Evolutionary conservation across 2,888 invertebrate genomes (phyloP), one percentile per base, ranked within the genome.

Genomic region (Sesia apiformis): DNA sequence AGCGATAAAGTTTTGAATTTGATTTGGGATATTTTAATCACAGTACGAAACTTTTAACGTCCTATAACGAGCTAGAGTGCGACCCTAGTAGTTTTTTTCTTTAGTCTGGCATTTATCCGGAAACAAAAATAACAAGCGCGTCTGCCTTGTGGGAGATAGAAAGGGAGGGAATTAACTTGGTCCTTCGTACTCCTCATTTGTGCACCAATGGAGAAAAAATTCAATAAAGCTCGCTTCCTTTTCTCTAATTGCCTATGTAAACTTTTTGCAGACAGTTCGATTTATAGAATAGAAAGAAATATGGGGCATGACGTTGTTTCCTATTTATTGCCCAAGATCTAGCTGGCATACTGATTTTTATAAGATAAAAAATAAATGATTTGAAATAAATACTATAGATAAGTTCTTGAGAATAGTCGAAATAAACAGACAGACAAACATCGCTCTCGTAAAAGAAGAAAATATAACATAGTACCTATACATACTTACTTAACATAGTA

Each of bases 131-230:
- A 49, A 49, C 6, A 23, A 49, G n/a, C 49, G 42, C 42, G 68
- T 66, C 64, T 68, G 74, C 72, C 71, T 72, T 64, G 69, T 71
- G 67, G 65, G 63, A 69, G 79, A 63, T 69, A 70, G 84, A 85
- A 70, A 83, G 84, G 81, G 87, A 85, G 65, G 63, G 78, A 73
- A 72, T 67, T 69, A 69, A 72, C 72, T 81, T 78, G 78, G 81
- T 78, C 23, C 23, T 23, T 23, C 23, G 23, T 23, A 74, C 85
- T 85, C 81, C 78, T 84, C 86, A 72, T 78, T 82, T 82, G 81
- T 81, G 82, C 81, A 80, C 79, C 80, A 83, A 82, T 86, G 81
- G 83, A 79, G 84, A 84, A 86, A n/a, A 84, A 87, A 85, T 86
- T 86, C 85, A 84, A 86, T 86, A 86, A 86, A 80, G 78, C 78